A percentile compares a stretch with the other conserved stretches of the same genome.
These are phyloP conservation scores for Rhizoglyphus robini DNA, from an alignment of 1,140 invertebrate species.

Conservation along the genomic window DNA sequence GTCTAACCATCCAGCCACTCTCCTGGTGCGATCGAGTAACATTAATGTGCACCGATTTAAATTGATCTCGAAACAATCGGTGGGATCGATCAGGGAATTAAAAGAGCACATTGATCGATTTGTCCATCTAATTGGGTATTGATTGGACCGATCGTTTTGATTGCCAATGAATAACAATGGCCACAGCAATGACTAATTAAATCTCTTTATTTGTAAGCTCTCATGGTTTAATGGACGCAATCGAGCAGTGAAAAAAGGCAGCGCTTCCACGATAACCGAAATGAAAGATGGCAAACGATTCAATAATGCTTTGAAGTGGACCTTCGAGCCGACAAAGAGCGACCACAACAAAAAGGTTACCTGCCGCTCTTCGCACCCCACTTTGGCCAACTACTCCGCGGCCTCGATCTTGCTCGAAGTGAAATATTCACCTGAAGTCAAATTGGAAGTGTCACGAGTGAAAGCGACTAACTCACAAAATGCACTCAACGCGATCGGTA, in stretches of 20 bases:
- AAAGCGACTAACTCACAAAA: background rate
- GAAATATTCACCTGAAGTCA: conserved; percentile 31
- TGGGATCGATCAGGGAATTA: too few species aligned
- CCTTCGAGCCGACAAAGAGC: conserved; percentile 53
- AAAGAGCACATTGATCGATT: background rate
- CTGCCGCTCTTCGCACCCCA: conserved; percentile 44
- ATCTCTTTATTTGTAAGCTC: conserved; percentile 44
- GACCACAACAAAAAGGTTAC: conserved; percentile 84
- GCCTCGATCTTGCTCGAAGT: conserved; percentile 33
- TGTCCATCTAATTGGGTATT: background rate
- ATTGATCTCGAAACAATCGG: too few species aligned
- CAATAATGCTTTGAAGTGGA: conserved; percentile 65
- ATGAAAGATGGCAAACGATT: conserved; percentile 59
- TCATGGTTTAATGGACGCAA: conserved; percentile 75
- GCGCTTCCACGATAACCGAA: conserved; percentile 23
- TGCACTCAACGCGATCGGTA: background rate
- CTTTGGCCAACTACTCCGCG: conserved; percentile 28
- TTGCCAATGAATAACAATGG: background rate
- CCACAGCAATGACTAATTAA: background rate
- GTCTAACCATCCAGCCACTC: too few species aligned
- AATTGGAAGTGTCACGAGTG: conserved; percentile 3
- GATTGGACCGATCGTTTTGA: background rate
- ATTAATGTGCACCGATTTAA: too few species aligned
- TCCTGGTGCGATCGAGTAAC: too few species aligned
- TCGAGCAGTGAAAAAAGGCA: conserved; percentile 48